Conservation (phyloP, 2,797 vertebrate genomes). For the Pipistrellus pygmaeus region DNA sequence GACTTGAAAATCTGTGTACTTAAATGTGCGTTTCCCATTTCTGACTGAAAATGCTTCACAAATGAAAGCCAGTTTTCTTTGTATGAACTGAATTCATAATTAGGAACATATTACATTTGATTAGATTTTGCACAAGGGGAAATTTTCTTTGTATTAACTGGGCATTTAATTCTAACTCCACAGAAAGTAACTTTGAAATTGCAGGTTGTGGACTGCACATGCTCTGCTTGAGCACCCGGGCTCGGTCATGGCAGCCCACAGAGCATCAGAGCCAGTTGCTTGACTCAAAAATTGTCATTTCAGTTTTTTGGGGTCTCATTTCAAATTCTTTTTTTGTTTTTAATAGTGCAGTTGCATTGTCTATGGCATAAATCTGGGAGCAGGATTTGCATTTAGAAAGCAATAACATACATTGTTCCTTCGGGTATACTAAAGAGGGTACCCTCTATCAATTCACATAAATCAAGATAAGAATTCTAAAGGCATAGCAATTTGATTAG, state of each 20-base stretch:
- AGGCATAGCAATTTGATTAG: slow-evolving; percentile 85
- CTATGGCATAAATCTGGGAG: slow-evolving; percentile 82
- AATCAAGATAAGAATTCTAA: slow-evolving; percentile 87
- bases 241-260: not conserved
- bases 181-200: slow-evolving; percentile 60
- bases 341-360: slow-evolving; percentile 67
- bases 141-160: slow-evolving; percentile 69
- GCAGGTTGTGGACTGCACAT: not conserved
- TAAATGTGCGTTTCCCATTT: slow-evolving; percentile 75
- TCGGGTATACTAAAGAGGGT: slow-evolving; percentile 77
- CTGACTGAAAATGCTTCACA: slow-evolving; percentile 66
- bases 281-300: slow-evolving; percentile 73
- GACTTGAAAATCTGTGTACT: slow-evolving; percentile 61
- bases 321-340: slow-evolving; percentile 71
- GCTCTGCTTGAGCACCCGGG: rapidly evolving
- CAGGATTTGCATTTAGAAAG: slow-evolving; percentile 86
- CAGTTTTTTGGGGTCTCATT: slow-evolving; percentile 77
- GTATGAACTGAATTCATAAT: slow-evolving; percentile 75
- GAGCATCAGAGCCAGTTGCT: not conserved
- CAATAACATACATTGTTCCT: slow-evolving; percentile 83
- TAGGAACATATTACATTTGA: slow-evolving; percentile 75
- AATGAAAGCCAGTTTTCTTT: slow-evolving; percentile 77
- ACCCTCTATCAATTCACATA: slow-evolving; percentile 67
- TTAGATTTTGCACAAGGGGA: slow-evolving; percentile 74
- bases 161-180: slow-evolving; percentile 71